Evolutionary conservation across 2,797 vertebrate species (phyloP), one percentile per base, ranked within the genome.

Genomic region (Hydrolagus colliei): DNA sequence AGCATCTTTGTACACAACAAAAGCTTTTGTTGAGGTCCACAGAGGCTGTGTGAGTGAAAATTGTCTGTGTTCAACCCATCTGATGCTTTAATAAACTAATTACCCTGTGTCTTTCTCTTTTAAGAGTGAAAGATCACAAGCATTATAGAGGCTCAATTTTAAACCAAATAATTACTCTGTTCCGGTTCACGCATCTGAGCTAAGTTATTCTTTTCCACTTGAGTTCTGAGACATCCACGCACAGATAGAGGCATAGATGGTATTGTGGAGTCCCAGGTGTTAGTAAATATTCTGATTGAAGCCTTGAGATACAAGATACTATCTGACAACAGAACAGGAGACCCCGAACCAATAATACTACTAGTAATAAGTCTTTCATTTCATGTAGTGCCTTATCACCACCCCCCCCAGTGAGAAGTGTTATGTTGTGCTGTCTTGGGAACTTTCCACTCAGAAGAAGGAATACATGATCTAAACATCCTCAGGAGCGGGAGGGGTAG

Each of bases 81-180:
- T 68, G 9, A 84, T 71, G n/a, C 32, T 6, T 52, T 84, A 27
- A 84, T 35, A 68, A 84, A 71, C 67, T 84, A 32, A 71, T 84
- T 84, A 84, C 14, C 20, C 3, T 68, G 78, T 63, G 13, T 82
- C 41, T 67, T 82, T 52, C 41, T 3, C 41, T 84, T 80, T 27
- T 65, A 7, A 84, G 79, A 71, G 65, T 77, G 63, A 71, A 71
- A 71, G 65, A 71, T 84, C 65, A 67, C 27, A 84, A 71, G 32
- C 79, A 20, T 84, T 84, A 32, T 71, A 84, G 16, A 62, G 20
- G 65, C 79, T 52, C 71, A 65, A 71, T 41, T 84, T 84, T 71
- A 71, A 84, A 84, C 35, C 71, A 27, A 84, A 84, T 63, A 84
- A 71, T 84, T 84, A 35, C 65, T 1, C 41, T 84, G 22, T 32